These are phyloP conservation scores for Prostheceraeus crozeri DNA, from an alignment of 2,888 invertebrate species.

Conservation along the genomic window DNA sequence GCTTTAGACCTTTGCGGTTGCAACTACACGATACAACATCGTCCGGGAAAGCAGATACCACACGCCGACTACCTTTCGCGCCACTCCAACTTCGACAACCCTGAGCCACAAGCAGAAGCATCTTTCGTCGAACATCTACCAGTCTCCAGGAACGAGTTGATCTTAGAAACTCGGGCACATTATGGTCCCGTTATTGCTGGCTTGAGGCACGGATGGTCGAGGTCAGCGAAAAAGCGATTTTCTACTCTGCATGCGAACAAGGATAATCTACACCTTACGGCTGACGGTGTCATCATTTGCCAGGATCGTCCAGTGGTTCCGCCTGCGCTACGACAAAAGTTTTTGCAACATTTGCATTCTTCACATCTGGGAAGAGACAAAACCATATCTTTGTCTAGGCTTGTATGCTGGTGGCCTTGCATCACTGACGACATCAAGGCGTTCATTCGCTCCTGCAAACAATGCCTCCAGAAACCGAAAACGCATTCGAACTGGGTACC, in stretches of 20 bases:
- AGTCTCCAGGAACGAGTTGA: constrained; percentile 9
- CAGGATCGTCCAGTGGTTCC: no score
- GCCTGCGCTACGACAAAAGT: no score
- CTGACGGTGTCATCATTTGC: no score
- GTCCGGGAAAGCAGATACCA: constrained; percentile 13
- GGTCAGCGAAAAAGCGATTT: constrained; percentile 18
- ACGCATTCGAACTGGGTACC: constrained; percentile 14
- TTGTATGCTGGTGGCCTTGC: neutral
- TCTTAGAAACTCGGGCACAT: neutral
- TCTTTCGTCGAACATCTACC: constrained; percentile 14
- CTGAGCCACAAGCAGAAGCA: neutral
- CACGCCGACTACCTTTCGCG: constrained; percentile 18
- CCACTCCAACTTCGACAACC: neutral
- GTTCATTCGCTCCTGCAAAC: neutral
- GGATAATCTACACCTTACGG: no score
- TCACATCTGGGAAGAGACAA: constrained; percentile 2
- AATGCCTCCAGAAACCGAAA: constrained; percentile 6
- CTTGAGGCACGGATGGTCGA: constrained; percentile 23
- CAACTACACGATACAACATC: constrained; percentile 12
- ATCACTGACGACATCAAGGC: constrained; percentile 10
- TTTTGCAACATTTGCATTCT: constrained; percentile 2
- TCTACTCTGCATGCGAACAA: no score
- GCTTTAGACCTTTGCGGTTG: constrained; percentile 17
- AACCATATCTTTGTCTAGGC: constrained; percentile 13
- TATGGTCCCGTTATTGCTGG: constrained; percentile 20